Percentiles rank a stretch among this genome's conserved stretches.
phyloP scores from a whole-genome alignment of 2,888 invertebrate genomes.

The Petrolisthes cinctipes region DNA sequence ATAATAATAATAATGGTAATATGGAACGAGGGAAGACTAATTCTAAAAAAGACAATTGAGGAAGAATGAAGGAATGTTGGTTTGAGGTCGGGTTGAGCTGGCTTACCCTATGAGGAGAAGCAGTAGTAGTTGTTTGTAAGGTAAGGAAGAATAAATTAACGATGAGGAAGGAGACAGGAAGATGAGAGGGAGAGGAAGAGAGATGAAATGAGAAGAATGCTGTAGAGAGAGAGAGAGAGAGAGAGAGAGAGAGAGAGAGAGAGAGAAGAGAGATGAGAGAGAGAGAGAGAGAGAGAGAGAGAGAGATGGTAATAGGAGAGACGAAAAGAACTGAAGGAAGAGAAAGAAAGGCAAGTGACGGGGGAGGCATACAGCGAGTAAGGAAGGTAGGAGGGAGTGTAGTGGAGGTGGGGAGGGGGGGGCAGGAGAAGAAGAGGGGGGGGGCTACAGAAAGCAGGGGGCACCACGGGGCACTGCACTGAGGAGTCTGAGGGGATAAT shows the following conservation, averaged over 20 bases:
- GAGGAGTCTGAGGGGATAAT: conserved; percentile 6
- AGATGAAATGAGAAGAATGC: neutral
- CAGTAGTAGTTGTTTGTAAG: neutral
- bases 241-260: neutral
- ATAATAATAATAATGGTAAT: no score
- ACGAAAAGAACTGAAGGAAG: neutral
- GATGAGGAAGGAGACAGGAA: neutral
- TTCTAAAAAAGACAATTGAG: no score
- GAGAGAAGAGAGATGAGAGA: neutral
- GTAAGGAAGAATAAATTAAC: neutral
- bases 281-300: neutral
- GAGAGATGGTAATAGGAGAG: neutral
- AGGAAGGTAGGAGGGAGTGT: neutral
- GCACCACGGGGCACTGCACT: neutral
- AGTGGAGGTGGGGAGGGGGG: neutral
- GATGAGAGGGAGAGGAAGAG: neutral
- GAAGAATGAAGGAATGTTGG: no score
- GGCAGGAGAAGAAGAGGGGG: neutral
- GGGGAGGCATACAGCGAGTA: neutral
- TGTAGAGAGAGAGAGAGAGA: neutral
- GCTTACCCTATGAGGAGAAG: neutral
- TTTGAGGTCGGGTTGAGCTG: no score
- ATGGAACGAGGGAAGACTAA: no score
- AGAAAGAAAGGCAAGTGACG: neutral
- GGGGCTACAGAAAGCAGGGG: neutral